Evolutionary conservation across 1,140 invertebrate species (phyloP), one percentile per base, ranked within the genome.

Genomic region (Helicoverpa armigera): DNA sequence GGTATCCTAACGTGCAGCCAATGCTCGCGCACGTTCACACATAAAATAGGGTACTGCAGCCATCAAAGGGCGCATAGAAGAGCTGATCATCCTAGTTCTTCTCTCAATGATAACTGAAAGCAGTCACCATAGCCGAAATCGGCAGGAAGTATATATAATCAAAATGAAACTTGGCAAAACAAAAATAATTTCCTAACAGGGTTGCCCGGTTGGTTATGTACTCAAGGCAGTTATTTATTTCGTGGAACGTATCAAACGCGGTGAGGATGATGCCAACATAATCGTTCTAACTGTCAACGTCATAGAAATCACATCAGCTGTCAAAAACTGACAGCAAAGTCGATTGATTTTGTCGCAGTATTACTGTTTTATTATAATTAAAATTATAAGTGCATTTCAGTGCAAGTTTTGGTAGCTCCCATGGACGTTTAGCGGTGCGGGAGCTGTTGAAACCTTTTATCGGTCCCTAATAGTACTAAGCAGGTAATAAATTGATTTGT

Each of bases 401-500:
- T 43, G 14, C 56, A 48, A 75, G 43, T 69, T 60, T 69, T 61
- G n/a, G n/a, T 56, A 75, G 35, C 54, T 14, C 58, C 48, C 53
- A 78, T 78, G 63, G 43, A 65, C 51, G 51, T 69, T 18, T 69
- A 58, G 51, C 13, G 69, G 61, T 56, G n/a, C n/a, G 3, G 61
- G 13, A 78, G 61, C 29, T 48, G 61, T 78, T 67, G 3, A 2
- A 78, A 74, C 43, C 61, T 60, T 54, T 13, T 53, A 18, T 18
- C n/a, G 29, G 16, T 60, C 10, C 11, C 23, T 51, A 13, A 13
- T n/a, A 14, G 16, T 50, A 31, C 67, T 70, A 83, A 83, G 85
- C 88, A 77, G 72, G 86, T 82, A 80, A 54, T 82, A 67, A 86
- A 86, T 89, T 76, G 61, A 85, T 86, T 79, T 67, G 87, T 84